Conservation (phyloP, 2,113 vertebrate species). For the Corythoichthys haematopterus region DNA sequence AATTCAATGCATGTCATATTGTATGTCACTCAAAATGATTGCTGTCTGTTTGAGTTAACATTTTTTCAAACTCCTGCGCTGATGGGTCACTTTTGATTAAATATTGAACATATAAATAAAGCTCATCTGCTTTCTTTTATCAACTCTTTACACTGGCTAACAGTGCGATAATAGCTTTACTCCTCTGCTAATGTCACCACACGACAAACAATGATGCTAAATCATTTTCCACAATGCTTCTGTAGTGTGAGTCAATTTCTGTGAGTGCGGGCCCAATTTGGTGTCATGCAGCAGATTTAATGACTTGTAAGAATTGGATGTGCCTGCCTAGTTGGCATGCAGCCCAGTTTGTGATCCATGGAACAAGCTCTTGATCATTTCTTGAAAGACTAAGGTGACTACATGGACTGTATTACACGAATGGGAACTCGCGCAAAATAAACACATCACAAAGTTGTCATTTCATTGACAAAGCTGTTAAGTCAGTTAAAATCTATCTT, state of each 20-base stretch:
- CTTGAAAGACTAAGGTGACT: constrained; percentile 20
- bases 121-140: constrained; percentile 23
- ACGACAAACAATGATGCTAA: constrained; percentile 44
- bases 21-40: constrained; percentile 55
- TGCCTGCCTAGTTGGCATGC: constrained; percentile 34
- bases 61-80: neutral
- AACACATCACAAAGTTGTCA: neutral
- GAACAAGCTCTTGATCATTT: constrained; percentile 15
- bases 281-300: constrained; percentile 37
- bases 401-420: constrained; percentile 2
- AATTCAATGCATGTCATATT: constrained; percentile 53
- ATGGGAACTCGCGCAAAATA: neutral
- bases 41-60: constrained; percentile 19
- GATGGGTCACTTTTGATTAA: constrained; percentile 50
- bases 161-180: constrained; percentile 29
- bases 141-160: constrained; percentile 27
- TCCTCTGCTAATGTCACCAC: constrained; percentile 44
- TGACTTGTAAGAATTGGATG: constrained; percentile 46
- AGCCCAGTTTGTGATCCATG: constrained; percentile 42
- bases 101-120: constrained; percentile 9
- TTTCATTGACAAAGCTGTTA: constrained; percentile 12
- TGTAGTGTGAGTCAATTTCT: constrained; percentile 27
- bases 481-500: constrained; percentile 5
- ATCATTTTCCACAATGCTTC: constrained; percentile 32
- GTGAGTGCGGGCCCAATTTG: constrained; percentile 13